A percentile compares a stretch with the other conserved stretches of the same genome.
Conservation (phyloP, 2,113 vertebrate genomes). For the Oreotragus oreotragus region DNA sequence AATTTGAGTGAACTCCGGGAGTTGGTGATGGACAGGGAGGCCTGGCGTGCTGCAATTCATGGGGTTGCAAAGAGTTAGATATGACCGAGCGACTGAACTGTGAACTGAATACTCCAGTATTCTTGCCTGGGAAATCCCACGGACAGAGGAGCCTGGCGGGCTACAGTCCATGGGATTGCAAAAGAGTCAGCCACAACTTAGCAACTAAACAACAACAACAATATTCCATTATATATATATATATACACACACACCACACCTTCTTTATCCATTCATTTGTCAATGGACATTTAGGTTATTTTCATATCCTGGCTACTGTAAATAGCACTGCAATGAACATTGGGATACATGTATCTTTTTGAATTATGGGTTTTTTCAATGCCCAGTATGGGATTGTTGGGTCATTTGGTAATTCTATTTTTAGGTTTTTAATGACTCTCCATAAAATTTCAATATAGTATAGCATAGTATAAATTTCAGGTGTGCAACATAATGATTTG, state of each 20-base stretch:
- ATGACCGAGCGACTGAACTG: too few relatives aligned
- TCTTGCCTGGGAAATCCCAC: neutral
- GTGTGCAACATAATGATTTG: neutral
- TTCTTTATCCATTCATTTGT: neutral
- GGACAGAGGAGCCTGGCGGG: neutral
- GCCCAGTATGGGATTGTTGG: neutral
- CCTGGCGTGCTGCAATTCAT: too few relatives aligned
- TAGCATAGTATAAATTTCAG: neutral
- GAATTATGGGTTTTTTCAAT: neutral
- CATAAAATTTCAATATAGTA: neutral
- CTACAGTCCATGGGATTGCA: neutral
- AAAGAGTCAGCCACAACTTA: neutral
- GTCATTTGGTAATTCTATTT: neutral
- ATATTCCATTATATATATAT: too few relatives aligned
- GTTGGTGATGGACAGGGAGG: too few relatives aligned
- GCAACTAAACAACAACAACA: neutral
- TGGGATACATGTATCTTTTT: neutral
- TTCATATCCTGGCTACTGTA: neutral
- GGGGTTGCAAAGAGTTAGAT: too few relatives aligned
- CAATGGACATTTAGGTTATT: neutral
- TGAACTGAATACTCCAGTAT: neutral
- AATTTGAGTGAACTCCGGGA: too few relatives aligned
- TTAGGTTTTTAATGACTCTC: neutral
- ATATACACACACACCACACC: too few relatives aligned
- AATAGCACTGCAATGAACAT: neutral